These are phyloP conservation scores for Neotoxoptera formosana DNA, from an alignment of 1,140 invertebrate species.

Conservation along the genomic window DNA sequence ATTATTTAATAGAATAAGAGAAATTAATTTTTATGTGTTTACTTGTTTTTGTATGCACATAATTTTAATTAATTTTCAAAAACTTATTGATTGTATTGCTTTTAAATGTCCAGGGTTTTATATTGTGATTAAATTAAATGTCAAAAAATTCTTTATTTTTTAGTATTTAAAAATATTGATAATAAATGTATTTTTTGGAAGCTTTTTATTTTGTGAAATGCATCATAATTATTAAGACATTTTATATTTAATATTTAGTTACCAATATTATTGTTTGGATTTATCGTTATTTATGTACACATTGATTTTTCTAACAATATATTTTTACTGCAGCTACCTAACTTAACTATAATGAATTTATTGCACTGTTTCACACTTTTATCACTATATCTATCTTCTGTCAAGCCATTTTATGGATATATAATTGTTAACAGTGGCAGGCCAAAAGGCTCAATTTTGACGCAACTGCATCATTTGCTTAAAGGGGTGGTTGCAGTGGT, in stretches of 20 bases:
- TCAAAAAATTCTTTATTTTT: background rate
- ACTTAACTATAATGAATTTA: background rate
- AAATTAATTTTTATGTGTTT: background rate
- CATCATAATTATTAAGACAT: slow-evolving; percentile 10
- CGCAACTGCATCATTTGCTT: too few relatives aligned
- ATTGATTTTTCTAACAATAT: slow-evolving; percentile 38
- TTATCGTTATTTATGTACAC: background rate
- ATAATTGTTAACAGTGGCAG: background rate
- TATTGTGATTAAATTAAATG: slow-evolving; percentile 21
- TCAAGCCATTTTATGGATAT: background rate
- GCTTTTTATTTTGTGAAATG: slow-evolving; percentile 11
- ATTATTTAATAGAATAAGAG: background rate
- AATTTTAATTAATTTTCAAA: background rate
- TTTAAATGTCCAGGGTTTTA: slow-evolving; percentile 26
- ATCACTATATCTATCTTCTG: background rate
- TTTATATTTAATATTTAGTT: slow-evolving; percentile 42
- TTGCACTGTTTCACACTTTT: background rate
- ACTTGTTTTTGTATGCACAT: background rate
- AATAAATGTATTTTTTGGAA: background rate
- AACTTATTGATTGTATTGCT: background rate
- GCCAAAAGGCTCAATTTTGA: too few relatives aligned
- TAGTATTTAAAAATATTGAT: background rate
- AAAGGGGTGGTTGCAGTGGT: too few relatives aligned
- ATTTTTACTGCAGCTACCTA: slow-evolving; percentile 28
- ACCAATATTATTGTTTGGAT: slow-evolving; percentile 5